A percentile compares a stretch with the other conserved stretches of the same genome.
These are phyloP conservation scores for Grallaria varia DNA, from an alignment of 2,113 vertebrate species.

Conservation along the genomic window DNA sequence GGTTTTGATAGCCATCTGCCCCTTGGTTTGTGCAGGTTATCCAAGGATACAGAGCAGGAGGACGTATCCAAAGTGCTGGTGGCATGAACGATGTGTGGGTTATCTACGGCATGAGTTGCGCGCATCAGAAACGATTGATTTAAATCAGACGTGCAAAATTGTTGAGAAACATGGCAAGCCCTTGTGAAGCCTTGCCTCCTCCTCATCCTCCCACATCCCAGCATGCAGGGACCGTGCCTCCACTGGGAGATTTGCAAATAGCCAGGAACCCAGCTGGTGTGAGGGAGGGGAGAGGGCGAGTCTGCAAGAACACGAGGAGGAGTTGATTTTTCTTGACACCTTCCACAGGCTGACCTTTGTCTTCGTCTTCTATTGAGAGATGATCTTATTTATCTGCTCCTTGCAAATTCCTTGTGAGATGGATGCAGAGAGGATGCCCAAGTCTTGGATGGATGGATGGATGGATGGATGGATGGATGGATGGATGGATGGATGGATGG, in stretches of 20 bases:
- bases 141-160: neutral
- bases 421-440: neutral
- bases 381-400: neutral
- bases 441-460: neutral
- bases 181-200: neutral
- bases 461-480: neutral
- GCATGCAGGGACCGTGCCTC: accelerated
- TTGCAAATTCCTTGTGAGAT: neutral
- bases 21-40: neutral
- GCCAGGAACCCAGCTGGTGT: neutral
- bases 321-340: neutral
- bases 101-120: neutral
- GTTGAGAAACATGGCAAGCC: neutral
- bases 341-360: neutral
- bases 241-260: neutral
- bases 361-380: neutral
- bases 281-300: neutral
- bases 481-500: neutral
- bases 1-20: neutral
- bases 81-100: neutral
- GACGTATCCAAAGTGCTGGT: neutral
- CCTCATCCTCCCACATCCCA: neutral
- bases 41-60: neutral
- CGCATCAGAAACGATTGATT: neutral
- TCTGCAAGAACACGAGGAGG: neutral